Evolutionary conservation across 2,888 invertebrate species (phyloP), one percentile per base, ranked within the genome.

Genomic region (Nasonovia ribisnigri): DNA sequence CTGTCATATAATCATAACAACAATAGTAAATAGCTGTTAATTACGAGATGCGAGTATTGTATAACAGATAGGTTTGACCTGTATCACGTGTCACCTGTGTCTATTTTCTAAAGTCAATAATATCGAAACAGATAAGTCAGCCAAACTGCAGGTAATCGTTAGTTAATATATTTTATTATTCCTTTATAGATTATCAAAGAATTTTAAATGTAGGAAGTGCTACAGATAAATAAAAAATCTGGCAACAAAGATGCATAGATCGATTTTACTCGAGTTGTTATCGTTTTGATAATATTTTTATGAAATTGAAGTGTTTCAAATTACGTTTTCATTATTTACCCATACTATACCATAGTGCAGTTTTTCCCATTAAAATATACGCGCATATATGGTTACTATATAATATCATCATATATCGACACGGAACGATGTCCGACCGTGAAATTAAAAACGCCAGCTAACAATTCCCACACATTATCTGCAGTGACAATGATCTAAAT

Each of bases 341-440:
- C 36, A 16, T 86, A 60, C 26, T 36, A 36, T n/a, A 46, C 11
- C 46, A 46, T 36, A 57, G 57, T 26, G 24, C 16, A 26, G 2
- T 57, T 57, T 57, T 60, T 67, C 48, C 36, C 60, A 60, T 92
- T 60, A 42, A 51, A 16, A 48, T 57, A 57, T 26, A 57, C 67
- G 86, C 20, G 77, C 84, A 67, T 67, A 90, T 57, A 48, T 20
- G 77, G 36, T 20, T 36, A 77, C 77, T 36, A 77, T 77, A 46
- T 10, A 46, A 5, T 5, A 51, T 54, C 24, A 54, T 54, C n/a
- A 46, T 42, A 24, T 48, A 29, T 43, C 67, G 48, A 48, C 46
- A 67, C 60, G n/a, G 26, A 16, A 87, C n/a, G 46, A 90, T 84
- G 60, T 90, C 60, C 93, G 84, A 93, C 90, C 93, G 93, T 93